Base-by-base conservation (phyloP, 2,888 invertebrate genomes). In the Eledone cirrhosa region DNA sequence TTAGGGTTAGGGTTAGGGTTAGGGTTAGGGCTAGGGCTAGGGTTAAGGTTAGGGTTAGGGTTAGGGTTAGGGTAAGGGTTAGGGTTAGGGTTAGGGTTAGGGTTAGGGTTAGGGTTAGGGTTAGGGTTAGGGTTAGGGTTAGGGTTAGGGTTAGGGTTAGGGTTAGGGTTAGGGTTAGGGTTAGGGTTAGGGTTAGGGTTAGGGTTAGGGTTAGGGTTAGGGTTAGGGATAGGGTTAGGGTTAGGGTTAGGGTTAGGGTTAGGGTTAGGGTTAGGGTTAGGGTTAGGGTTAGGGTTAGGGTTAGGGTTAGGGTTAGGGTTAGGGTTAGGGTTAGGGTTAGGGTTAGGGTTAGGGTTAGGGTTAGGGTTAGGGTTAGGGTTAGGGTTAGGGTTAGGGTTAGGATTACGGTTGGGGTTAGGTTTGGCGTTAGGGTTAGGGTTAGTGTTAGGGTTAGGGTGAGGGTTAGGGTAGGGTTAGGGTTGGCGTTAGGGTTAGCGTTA, bases 301-400 rank as follows among this genome's bases (percentile, higher is more conserved):
- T 53, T n/a, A 59, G 77, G 77, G 14, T 53, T 77, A 77, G 77
- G 77, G 76, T 75, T 14, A 79, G 77, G 76, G 14, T 53, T 16
- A 22, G 53, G 53, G 14, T 53, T 16, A 22, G 53, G 53, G 14
- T 53, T 16, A 22, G 53, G 53, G 14, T 53, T 16, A 22, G 53
- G 19, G 79, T 77, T 69, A 77, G 77, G 78, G 77, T 79, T 77
- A 79, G 79, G 78, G 79, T 79, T 77, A 77, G 80, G 81, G 48
- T 81, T 76, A 59, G 63, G 72, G 65, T 81, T 69, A 78, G 80
- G 78, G 65, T 80, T 31, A n/a, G n/a, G n/a, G n/a, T n/a, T n/a
- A n/a, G n/a, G n/a, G n/a, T n/a, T n/a, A n/a, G n/a, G n/a, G n/a
- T n/a, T n/a, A n/a, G n/a, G n/a, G n/a, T n/a, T n/a, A n/a, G n/a